Percentiles rank a stretch among this genome's conserved stretches.
phyloP scores from a whole-genome alignment of 2,797 vertebrate genomes.

The Pseudocheirus occidentalis region DNA sequence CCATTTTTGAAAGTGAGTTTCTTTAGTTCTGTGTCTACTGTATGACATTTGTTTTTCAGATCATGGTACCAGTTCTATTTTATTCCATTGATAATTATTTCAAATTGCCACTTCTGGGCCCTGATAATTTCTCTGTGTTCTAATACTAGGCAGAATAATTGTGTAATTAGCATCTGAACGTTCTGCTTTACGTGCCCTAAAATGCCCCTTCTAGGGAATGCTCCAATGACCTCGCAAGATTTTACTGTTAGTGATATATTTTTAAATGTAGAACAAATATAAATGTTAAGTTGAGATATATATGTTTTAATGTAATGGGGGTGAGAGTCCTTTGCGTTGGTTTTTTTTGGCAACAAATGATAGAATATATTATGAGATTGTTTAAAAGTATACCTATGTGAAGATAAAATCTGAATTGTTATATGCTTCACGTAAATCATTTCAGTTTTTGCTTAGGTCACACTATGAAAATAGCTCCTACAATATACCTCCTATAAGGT shows the following conservation, averaged over 20 bases:
- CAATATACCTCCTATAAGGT: constrained; percentile 21
- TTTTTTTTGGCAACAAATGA: constrained; percentile 53
- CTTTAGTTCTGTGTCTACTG: constrained; percentile 27
- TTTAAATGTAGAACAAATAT: constrained; percentile 71
- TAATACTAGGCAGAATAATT: constrained; percentile 64
- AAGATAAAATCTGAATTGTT: constrained; percentile 67
- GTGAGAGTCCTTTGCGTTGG: constrained; percentile 58
- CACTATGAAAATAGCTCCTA: not conserved
- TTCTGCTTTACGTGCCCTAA: constrained; percentile 59
- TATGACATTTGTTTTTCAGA: not conserved
- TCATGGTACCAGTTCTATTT: constrained; percentile 44
- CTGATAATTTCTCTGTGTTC: constrained; percentile 58
- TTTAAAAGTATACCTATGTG: constrained; percentile 55
- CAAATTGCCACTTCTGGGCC: constrained; percentile 20
- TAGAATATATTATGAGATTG: constrained; percentile 60
- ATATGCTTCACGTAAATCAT: constrained; percentile 45
- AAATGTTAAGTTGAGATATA: constrained; percentile 61
- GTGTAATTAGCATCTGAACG: constrained; percentile 67
- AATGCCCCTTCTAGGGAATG: constrained; percentile 52
- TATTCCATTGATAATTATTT: constrained; percentile 57
- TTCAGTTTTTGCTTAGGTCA: constrained; percentile 61
- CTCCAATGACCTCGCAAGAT: constrained; percentile 53
- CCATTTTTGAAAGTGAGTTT: constrained; percentile 52
- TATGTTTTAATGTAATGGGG: constrained; percentile 57
- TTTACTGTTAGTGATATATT: constrained; percentile 62